phyloP scores from a whole-genome alignment of 1,140 invertebrate genomes.

The Latrodectus geometricus region DNA sequence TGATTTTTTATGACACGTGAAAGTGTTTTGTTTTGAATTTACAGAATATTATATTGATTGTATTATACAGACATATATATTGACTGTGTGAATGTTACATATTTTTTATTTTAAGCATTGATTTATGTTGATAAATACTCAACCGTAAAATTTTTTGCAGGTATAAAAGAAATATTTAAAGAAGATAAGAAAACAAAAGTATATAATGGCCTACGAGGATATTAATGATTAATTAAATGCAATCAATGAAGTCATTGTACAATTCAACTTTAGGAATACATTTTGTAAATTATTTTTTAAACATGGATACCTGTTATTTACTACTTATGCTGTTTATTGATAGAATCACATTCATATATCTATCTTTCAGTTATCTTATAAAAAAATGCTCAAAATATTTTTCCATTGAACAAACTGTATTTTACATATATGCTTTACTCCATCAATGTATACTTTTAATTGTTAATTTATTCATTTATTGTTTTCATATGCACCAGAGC shows the following conservation, averaged over 20 bases:
- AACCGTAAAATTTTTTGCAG: slow-evolving; percentile 74
- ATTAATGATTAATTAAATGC: slow-evolving; percentile 62
- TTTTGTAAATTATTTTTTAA: slow-evolving; percentile 42
- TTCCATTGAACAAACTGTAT: background rate
- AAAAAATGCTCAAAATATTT: background rate
- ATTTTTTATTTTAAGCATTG: background rate
- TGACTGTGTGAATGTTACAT: too few species aligned
- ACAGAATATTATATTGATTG: background rate
- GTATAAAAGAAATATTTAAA: slow-evolving; percentile 77
- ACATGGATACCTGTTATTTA: slow-evolving; percentile 5
- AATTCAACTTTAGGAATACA: slow-evolving; percentile 6
- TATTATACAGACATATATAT: too few species aligned
- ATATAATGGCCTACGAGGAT: slow-evolving; percentile 79
- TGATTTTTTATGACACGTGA: background rate
- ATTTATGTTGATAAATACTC: slow-evolving; percentile 2
- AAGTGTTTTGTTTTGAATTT: background rate
- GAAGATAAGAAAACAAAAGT: slow-evolving; percentile 78
- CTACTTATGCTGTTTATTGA: slow-evolving; percentile 14
- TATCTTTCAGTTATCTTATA: slow-evolving; percentile 12
- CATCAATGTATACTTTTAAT: too few species aligned
- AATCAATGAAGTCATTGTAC: slow-evolving; percentile 15
- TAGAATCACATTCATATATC: too few species aligned
- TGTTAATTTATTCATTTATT: too few species aligned
- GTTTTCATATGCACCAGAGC: too few species aligned
- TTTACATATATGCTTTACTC: too few species aligned